A percentile compares a stretch with the other conserved stretches of the same genome.
Conservation (phyloP, 2,113 vertebrate genomes). For the Dasyornis broadbenti region DNA sequence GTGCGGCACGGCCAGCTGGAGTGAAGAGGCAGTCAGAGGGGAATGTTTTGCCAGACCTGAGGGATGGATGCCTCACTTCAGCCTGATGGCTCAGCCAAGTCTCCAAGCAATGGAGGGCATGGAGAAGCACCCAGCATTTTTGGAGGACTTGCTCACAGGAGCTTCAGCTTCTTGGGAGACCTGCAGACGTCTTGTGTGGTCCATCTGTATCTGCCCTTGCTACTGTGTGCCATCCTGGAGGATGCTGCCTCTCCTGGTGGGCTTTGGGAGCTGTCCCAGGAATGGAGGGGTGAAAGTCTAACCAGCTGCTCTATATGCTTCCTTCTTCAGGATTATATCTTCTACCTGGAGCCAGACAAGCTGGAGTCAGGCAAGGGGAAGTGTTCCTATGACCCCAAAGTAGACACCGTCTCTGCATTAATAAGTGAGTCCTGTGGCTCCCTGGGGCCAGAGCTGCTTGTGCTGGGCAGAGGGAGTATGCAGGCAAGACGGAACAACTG, state of each 20-base stretch:
- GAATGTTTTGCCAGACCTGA: not conserved
- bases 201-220: accelerated
- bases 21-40: not conserved
- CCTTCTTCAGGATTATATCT: constrained; percentile 89
- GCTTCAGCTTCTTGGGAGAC: not conserved
- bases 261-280: not conserved
- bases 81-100: not conserved
- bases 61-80: not conserved
- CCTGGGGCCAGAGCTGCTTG: not conserved
- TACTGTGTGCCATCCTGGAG: not conserved
- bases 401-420: constrained; percentile 93
- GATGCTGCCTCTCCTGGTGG: not conserved
- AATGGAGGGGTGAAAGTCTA: not conserved
- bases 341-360: constrained; percentile 92
- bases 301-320: not conserved
- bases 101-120: not conserved
- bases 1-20: not conserved
- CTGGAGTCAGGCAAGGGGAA: constrained; percentile 98
- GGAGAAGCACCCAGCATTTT: not conserved
- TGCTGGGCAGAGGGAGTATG: accelerated
- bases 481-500: not conserved
- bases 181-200: not conserved
- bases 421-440: constrained; percentile 85
- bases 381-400: constrained; percentile 96
- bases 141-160: not conserved